A percentile compares a stretch with the other conserved stretches of the same genome.
These are phyloP conservation scores for Battus philenor DNA, from an alignment of 1,140 invertebrate species.

Conservation along the genomic window DNA sequence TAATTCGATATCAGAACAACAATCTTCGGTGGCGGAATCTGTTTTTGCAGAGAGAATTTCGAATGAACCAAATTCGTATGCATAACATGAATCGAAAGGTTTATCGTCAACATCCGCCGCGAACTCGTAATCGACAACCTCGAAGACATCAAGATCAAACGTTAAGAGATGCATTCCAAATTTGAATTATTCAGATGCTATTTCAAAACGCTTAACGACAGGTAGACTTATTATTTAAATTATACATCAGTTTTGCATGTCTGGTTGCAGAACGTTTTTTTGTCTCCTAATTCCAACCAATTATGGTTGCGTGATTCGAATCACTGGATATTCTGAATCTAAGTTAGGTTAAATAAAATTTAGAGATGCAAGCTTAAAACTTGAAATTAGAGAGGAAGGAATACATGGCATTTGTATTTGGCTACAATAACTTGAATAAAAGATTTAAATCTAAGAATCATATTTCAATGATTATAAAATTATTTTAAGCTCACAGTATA, in stretches of 20 bases:
- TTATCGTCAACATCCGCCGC: not conserved
- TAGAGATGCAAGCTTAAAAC: too few species aligned
- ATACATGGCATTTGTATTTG: too few species aligned
- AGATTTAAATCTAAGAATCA: too few species aligned
- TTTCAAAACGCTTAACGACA: constrained; percentile 45
- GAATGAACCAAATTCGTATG: constrained; percentile 6
- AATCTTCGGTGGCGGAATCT: constrained; percentile 31
- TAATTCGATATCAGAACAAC: constrained; percentile 22
- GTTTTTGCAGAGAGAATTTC: constrained; percentile 15
- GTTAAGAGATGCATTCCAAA: constrained; percentile 10
- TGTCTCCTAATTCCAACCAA: constrained; percentile 53
- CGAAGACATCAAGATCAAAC: too few species aligned
- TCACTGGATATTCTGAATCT: too few species aligned
- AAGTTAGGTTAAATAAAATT: too few species aligned
- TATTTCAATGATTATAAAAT: too few species aligned
- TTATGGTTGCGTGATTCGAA: constrained; percentile 59
- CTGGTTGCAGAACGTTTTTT: constrained; percentile 52
- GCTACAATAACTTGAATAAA: too few species aligned
- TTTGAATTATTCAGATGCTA: constrained; percentile 36
- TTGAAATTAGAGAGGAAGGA: too few species aligned
- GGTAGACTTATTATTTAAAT: constrained; percentile 61
- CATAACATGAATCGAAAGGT: not conserved
- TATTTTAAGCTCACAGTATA: too few species aligned
- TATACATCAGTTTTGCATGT: constrained; percentile 52
- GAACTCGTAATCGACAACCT: too few species aligned